Base-by-base conservation (phyloP, 2,797 vertebrate genomes). In the Pangasius larnaudii region DNA sequence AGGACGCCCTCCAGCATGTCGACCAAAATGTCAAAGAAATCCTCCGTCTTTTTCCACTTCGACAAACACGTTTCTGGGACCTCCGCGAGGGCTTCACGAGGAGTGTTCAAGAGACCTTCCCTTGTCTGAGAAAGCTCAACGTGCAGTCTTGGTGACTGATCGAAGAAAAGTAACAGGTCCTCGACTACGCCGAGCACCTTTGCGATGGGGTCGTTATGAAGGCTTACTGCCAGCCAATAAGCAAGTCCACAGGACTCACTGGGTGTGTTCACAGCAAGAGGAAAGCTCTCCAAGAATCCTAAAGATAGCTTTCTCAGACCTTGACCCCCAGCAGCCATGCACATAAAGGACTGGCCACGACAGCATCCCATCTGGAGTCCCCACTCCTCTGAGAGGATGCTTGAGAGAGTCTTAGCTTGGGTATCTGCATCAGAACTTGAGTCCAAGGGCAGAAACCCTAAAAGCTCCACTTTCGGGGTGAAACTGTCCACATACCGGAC, bases 231-330 rank as follows among this genome's bases (percentile, higher is more conserved):
- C 83, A 99, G 92, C 98, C 98, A 99, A 51, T 96, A 93, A 53
- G 98, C 98, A 89, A 99, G 97, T 91, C 98, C 97, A 91, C 98
- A 99, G 0, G 98, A 98, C 90, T 99, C 98, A 58, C 98, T 98
- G 5, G 98, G 96, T 0, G 98, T 98, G 19, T 96, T 97, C 1
- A 98, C 94, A 16, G 97, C 97, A 84, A 98, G 96, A 0, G 98
- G 98, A 84, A 97, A 98, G 91, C 94, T 97, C 86, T 97, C 94
- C 84, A 98, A 93, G 81, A 99, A 95, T 91, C 97, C 96, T 24
- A 96, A 93, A 83, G 97, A 97, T 95, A 99, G 97, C 85, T 96
- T 95, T 94, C 98, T 98, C 92, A 99, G 97, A 93, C 98, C 98
- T 86, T 97, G 96, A 93, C 96, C 96, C 90, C 96, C 96, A 5